These are phyloP conservation scores for Drosophila ananassae DNA, from an alignment of 1,140 invertebrate species.

Conservation along the genomic window DNA sequence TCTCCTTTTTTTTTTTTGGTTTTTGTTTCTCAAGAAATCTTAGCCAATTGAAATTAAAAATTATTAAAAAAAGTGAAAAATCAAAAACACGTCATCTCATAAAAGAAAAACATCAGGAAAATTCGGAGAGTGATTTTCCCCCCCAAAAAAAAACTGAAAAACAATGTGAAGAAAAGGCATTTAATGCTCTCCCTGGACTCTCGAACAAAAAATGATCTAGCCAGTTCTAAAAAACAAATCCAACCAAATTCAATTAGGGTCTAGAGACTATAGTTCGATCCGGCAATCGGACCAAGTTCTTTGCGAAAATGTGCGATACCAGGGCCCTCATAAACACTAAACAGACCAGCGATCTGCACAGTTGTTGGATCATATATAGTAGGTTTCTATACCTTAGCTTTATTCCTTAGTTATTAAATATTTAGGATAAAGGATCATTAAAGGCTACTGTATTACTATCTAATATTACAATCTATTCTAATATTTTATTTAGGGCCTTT, in stretches of 20 bases:
- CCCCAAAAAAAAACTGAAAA: not conserved
- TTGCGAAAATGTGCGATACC: conserved; percentile 74
- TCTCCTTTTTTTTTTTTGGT: not conserved
- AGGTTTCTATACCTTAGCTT: conserved; percentile 30
- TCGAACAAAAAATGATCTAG: conserved; percentile 7
- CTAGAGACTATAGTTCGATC: not conserved
- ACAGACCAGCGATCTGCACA: conserved; percentile 77
- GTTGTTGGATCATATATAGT: conserved; percentile 84
- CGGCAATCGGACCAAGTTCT: conserved; percentile 1
- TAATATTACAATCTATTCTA: too few relatives aligned
- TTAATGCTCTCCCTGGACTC: conserved; percentile 7
- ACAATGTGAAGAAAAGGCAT: conserved; percentile 40
- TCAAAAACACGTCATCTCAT: conserved; percentile 68
- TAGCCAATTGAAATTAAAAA: not conserved
- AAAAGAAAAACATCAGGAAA: conserved; percentile 25
- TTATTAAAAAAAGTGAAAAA: conserved; percentile 21
- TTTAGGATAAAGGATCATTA: not conserved
- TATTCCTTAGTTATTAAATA: not conserved
- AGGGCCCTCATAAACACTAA: conserved; percentile 66
- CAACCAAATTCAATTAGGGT: not conserved
- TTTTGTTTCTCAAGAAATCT: not conserved
- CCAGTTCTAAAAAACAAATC: not conserved
- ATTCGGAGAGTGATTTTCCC: conserved; percentile 6
- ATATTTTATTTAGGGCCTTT: too few relatives aligned
- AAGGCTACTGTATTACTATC: too few relatives aligned